These are phyloP conservation scores for Acleris literana DNA, from an alignment of 2,888 invertebrate genomes.

Conservation along the genomic window DNA sequence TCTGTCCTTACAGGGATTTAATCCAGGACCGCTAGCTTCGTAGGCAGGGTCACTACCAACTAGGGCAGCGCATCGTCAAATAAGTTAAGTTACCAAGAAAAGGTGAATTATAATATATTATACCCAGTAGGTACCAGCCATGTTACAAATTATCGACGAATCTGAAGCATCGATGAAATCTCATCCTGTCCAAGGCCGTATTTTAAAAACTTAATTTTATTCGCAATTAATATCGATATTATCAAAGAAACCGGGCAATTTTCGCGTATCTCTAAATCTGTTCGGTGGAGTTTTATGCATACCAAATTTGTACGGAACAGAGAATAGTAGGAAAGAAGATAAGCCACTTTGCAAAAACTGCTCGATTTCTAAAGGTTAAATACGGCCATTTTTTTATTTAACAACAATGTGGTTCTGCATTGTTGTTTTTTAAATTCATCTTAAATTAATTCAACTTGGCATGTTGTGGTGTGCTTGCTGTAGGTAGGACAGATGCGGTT, in stretches of 20 bases:
- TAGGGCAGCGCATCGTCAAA: too few species aligned
- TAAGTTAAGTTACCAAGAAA: neutral
- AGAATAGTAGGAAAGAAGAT: neutral
- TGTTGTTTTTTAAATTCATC: too few species aligned
- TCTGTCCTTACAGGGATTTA: too few species aligned
- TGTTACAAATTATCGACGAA: conserved; percentile 2
- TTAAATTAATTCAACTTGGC: too few species aligned
- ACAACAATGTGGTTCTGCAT: too few species aligned
- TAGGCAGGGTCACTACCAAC: too few species aligned
- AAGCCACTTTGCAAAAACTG: conserved; percentile 6
- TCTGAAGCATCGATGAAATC: conserved; percentile 15
- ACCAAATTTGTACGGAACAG: conserved; percentile 54
- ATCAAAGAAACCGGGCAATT: conserved; percentile 21
- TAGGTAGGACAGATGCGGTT: too few species aligned
- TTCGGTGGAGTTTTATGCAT: conserved; percentile 56
- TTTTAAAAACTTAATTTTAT: conserved; percentile 35
- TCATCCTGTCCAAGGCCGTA: conserved; percentile 12
- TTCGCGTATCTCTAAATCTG: conserved; percentile 37
- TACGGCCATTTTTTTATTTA: too few species aligned
- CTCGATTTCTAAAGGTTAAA: neutral
- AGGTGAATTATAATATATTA: neutral
- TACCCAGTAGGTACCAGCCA: neutral
- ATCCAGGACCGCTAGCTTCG: too few species aligned
- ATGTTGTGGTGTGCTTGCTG: too few species aligned
- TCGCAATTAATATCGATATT: conserved; percentile 35